Evolutionary conservation across 2,888 invertebrate species (phyloP).

Genomic region (Orthonychiurus folsomi): DNA sequence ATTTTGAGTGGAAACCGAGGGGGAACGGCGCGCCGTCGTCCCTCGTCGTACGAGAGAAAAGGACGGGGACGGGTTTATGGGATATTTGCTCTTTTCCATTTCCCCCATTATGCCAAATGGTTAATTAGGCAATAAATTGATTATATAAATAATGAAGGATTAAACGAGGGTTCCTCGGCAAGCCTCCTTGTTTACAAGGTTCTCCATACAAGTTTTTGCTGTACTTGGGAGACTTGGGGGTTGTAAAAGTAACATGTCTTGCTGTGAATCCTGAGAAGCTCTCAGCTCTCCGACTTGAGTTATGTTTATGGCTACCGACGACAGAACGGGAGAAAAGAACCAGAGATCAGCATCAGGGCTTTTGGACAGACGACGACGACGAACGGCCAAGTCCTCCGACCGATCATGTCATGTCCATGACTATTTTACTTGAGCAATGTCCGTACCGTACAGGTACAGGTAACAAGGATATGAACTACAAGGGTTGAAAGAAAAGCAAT

Average conservation of each 20-base stretch:
- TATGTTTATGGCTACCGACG: conserved; percentile 6
- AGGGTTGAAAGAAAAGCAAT: too few relatives aligned
- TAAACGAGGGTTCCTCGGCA: background rate
- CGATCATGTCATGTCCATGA: background rate
- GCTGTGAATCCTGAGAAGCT: background rate
- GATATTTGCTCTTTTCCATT: background rate
- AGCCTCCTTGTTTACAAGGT: background rate
- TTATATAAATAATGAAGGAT: conserved; percentile 1
- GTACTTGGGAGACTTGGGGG: background rate
- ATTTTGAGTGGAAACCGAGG: too few relatives aligned
- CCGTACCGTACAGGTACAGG: too few relatives aligned
- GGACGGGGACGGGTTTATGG: too few relatives aligned
- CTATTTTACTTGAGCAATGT: background rate
- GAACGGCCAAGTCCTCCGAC: too few relatives aligned
- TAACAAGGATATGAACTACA: too few relatives aligned
- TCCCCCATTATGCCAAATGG: background rate
- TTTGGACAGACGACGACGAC: too few relatives aligned
- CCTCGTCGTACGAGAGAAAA: too few relatives aligned
- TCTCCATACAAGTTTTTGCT: background rate
- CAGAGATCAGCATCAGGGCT: background rate
- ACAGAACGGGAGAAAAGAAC: background rate
- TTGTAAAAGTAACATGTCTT: conserved; percentile 1
- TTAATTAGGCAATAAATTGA: conserved; percentile 1
- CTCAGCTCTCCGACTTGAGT: background rate
- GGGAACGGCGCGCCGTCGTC: too few relatives aligned